Evolutionary conservation across 2,888 invertebrate genomes (phyloP), one percentile per base, ranked within the genome.

Genomic region (Ommatoiulus sabulosus): DNA sequence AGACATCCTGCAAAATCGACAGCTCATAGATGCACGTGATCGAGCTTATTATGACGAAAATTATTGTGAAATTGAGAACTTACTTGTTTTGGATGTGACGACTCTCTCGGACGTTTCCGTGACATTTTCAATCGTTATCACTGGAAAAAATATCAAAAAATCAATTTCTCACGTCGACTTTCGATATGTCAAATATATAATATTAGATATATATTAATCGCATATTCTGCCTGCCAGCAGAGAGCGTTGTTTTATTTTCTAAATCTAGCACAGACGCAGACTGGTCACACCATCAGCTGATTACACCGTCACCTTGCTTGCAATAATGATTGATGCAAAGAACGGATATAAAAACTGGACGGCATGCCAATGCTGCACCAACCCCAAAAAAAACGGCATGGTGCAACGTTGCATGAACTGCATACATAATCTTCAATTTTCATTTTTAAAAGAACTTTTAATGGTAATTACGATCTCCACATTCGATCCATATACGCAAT

Each of bases 61-160:
- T 24, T 10, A 8, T 24, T 10, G 24, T 72, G 15, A 35, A 72
- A 35, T 35, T 35, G 15, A 35, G 35, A 35, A 35, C 80, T 35
- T 35, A 80, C 80, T 80, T 80, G 80, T 80, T 80, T 80, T 24
- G 80, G 35, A 35, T 80, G 35, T 35, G 80, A 80, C 80, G 35
- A 35, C 15, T 86, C 86, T 48, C 86, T 86, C 6, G 86, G 44
- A 44, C 86, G 86, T 46, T 86, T 86, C 15, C 86, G 44, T 48
- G 86, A 86, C 86, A 86, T 86, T 86, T 44, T 86, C 24, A 44
- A 44, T 44, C n/a, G 48, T 86, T 86, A 86, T 86, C 46, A n/a
- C 86, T 86, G 17, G 20, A 86, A 86, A 86, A 86, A 44, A 86
- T 44, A 24, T 24, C 8, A 52, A n/a, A 80, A 80, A 80, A 80